Percentiles rank a stretch among this genome's conserved stretches.
Conservation (phyloP, 2,888 invertebrate species). For the Campoletis raptor region DNA sequence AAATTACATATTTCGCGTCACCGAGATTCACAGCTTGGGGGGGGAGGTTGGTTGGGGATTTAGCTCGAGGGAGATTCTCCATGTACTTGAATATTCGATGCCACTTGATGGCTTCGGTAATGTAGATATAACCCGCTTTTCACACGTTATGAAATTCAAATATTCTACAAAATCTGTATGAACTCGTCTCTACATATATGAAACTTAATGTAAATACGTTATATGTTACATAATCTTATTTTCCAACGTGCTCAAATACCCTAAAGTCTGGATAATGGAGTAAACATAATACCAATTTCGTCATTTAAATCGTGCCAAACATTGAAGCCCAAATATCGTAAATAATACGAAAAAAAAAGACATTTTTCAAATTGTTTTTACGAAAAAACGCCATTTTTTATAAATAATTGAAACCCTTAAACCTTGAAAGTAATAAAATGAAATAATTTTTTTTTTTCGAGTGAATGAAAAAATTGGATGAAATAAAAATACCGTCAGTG, state of each 20-base stretch:
- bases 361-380: neutral
- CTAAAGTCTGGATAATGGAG: neutral
- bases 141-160: constrained; percentile 66
- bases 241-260: neutral
- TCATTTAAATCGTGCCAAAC: neutral
- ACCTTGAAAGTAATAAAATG: neutral
- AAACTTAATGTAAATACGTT: constrained; percentile 17
- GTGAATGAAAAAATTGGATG: neutral
- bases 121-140: constrained; percentile 48
- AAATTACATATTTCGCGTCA: constrained; percentile 64
- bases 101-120: constrained; percentile 66
- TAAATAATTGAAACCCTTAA: neutral
- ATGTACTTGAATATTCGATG: constrained; percentile 66
- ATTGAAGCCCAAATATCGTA: no score
- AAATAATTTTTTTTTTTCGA: neutral
- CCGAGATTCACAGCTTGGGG: constrained; percentile 35
- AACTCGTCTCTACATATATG: constrained; percentile 45
- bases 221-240: constrained; percentile 15
- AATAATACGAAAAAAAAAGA: no score
- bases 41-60: constrained; percentile 5
- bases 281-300: neutral
- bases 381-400: neutral
- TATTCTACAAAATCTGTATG: constrained; percentile 52
- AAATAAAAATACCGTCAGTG: constrained; percentile 86
- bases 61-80: constrained; percentile 54